Conservation (phyloP, 1,140 invertebrate species). For the Aricia agestis region DNA sequence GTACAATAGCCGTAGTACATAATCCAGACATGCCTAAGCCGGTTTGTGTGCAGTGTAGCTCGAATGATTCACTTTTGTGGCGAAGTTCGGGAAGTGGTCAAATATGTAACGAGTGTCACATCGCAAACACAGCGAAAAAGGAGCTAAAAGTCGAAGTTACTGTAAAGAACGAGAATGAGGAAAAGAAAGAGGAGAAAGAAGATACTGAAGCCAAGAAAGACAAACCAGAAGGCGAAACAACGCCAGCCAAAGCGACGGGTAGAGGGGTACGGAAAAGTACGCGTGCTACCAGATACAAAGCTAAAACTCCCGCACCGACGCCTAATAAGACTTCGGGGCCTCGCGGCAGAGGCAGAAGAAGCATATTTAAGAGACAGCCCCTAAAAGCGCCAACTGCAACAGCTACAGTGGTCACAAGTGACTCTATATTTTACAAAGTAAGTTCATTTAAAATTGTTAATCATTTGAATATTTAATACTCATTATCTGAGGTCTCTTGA, state of each 20-base stretch:
- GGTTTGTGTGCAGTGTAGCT: constrained; percentile 63
- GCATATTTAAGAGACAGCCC: constrained; percentile 88
- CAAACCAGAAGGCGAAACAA: constrained; percentile 50
- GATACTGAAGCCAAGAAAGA: constrained; percentile 47
- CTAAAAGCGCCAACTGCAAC: constrained; percentile 88
- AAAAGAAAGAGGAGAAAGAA: constrained; percentile 57
- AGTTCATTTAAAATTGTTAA: not conserved
- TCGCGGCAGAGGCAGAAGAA: constrained; percentile 84
- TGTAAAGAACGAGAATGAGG: constrained; percentile 50
- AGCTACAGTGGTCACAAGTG: constrained; percentile 86
- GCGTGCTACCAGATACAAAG: constrained; percentile 62
- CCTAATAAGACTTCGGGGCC: constrained; percentile 64
- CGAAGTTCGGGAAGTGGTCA: constrained; percentile 65
- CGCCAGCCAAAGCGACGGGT: constrained; percentile 60
- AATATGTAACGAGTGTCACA: constrained; percentile 72
- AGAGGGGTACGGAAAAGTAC: constrained; percentile 69
- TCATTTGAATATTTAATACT: too few species aligned
- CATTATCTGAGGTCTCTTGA: too few species aligned
- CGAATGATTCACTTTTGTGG: constrained; percentile 68
- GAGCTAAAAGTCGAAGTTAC: constrained; percentile 41
- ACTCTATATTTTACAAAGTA: constrained; percentile 90
- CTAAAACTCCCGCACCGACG: constrained; percentile 52
- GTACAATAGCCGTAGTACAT: not conserved
- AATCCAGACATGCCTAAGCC: constrained; percentile 65
- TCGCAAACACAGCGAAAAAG: constrained; percentile 52